Evolutionary conservation across 2,113 vertebrate species (phyloP).

Genomic region (Zingel zingel): DNA sequence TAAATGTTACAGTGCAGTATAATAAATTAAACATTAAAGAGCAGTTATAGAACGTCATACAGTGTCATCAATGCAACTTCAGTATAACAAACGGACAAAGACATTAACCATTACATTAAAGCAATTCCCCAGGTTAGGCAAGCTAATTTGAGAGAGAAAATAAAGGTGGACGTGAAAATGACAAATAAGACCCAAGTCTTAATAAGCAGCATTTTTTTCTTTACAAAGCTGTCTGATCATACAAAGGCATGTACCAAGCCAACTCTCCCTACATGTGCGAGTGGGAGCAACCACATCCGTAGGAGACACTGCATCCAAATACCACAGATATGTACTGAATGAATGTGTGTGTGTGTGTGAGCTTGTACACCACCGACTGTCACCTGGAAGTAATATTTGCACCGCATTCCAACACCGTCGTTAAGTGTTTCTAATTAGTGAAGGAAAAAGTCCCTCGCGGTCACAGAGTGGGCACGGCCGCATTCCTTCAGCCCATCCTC

Average conservation of each 20-base stretch:
- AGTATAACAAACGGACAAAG: too few relatives aligned
- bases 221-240: background rate
- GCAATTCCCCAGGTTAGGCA: background rate
- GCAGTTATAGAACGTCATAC: too few relatives aligned
- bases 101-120: background rate
- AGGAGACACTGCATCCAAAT: constrained; percentile 5
- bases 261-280: constrained; percentile 27
- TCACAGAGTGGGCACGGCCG: constrained; percentile 27
- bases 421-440: constrained; percentile 58
- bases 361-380: constrained; percentile 12
- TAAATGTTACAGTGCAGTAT: too few relatives aligned
- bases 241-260: background rate
- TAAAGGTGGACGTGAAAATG: background rate
- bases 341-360: constrained; percentile 25
- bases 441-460: constrained; percentile 29
- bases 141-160: background rate
- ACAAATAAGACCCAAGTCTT: background rate
- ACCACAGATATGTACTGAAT: constrained; percentile 3
- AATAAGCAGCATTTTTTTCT: background rate
- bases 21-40: too few relatives aligned
- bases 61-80: too few relatives aligned
- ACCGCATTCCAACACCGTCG: constrained; percentile 42
- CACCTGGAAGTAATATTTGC: constrained; percentile 66
- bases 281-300: constrained; percentile 19
- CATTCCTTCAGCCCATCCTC: constrained; percentile 36